Base-by-base conservation (phyloP, 2,888 invertebrate species). In the Lepidochrysops patricia region DNA sequence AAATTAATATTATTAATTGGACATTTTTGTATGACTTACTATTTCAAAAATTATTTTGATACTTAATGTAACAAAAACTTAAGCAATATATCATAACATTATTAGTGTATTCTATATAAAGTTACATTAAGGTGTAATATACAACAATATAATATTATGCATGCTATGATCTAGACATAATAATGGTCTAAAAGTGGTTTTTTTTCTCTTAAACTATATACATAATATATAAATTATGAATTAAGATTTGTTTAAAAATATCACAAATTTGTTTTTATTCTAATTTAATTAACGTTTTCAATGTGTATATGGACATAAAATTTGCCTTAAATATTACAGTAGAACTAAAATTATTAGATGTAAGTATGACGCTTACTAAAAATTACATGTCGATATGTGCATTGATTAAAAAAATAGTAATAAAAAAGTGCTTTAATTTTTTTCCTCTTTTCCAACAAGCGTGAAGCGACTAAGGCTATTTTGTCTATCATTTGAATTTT, bases 261-360 rank as follows among this genome's bases (percentile, higher is more conserved):
- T 9, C 4, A 19, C 12, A 19, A 43, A 4, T 43, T 43, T 23
- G 43, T 43, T 43, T 1, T 23, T 43, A 3, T 43, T 19, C 9
- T 19, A 19, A 43, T 37, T 15, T 15, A 32, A 57, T 57, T 58
- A n/a, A 52, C 34, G 23, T 49, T 52, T 62, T 57, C 54, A 62
- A 60, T 62, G 59, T 60, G 60, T 60, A 64, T 62, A 60, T 61
- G 67, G 32, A 63, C 60, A 62, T 61, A 64, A 60, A 63, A 63
- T 64, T 69, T 60, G 66, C 69, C 67, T 70, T 68, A 67, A 66
- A 63, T 62, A 65, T 63, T 66, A 61, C 62, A 59, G 64, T 66
- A 65, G 64, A 63, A 64, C 49, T 60, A 52, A 64, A 62, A 62
- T 59, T 35, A 61, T 32, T 66, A 67, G 62, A 27, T 34, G 50